Conservation (phyloP, 1,140 invertebrate species). For the Saccostrea echinata region DNA sequence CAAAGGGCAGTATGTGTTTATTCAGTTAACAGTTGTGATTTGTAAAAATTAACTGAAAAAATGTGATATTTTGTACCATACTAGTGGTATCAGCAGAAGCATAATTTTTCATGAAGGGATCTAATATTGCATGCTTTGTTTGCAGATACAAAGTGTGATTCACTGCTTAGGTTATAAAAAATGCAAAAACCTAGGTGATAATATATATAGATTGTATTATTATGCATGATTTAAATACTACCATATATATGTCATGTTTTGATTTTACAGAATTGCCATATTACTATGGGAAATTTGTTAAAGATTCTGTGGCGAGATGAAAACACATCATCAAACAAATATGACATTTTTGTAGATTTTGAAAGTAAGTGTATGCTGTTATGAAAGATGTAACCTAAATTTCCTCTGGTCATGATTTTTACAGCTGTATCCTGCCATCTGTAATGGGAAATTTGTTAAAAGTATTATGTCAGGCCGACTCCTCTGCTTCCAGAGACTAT, state of each 20-base stretch:
- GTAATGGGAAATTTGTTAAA: constrained; percentile 61
- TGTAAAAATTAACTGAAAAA: too few relatives aligned
- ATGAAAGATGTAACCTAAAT: constrained; percentile 5
- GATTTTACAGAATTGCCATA: constrained; percentile 30
- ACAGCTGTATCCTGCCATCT: constrained; percentile 23
- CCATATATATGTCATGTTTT: constrained; percentile 10
- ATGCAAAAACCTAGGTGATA: too few relatives aligned
- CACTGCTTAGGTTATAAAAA: too few relatives aligned
- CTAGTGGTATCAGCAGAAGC: too few relatives aligned
- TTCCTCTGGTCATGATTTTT: constrained; percentile 34
- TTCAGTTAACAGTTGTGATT: too few relatives aligned
- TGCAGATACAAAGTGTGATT: too few relatives aligned
- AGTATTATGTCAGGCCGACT: constrained; percentile 49
- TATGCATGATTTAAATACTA: not conserved
- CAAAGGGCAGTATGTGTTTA: too few relatives aligned
- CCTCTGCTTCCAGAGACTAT: constrained; percentile 42
- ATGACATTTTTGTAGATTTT: constrained; percentile 55
- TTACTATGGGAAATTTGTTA: constrained; percentile 53
- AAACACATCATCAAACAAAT: not conserved
- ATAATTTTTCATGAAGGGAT: too few relatives aligned
- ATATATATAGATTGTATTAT: too few relatives aligned
- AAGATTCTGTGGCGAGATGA: constrained; percentile 52
- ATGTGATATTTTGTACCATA: too few relatives aligned
- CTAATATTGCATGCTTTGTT: too few relatives aligned
- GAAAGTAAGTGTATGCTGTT: constrained; percentile 49